Conservation (phyloP, 2,888 invertebrate genomes). For the Harpalus rubripes region DNA sequence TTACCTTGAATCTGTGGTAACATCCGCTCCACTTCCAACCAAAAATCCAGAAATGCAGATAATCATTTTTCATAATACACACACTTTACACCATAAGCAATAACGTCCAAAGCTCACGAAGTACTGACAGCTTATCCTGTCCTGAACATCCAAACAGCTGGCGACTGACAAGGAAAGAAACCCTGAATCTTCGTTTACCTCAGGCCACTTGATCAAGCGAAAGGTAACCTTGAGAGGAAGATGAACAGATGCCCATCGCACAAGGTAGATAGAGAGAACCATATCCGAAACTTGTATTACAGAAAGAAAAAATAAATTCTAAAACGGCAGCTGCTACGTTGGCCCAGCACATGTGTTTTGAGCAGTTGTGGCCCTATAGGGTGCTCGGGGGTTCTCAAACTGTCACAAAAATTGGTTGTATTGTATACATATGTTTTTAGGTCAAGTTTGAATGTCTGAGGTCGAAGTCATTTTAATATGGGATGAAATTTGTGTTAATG, state of each 20-base stretch:
- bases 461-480: too few relatives aligned
- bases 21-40: slow-evolving; percentile 75
- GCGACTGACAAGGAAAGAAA: slow-evolving; percentile 38
- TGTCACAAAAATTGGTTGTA: not conserved
- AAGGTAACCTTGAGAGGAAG: slow-evolving; percentile 55
- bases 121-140: slow-evolving; percentile 41
- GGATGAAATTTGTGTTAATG: too few relatives aligned
- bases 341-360: slow-evolving; percentile 38
- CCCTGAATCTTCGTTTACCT: slow-evolving; percentile 56
- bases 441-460: not conserved
- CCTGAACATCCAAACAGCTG: slow-evolving; percentile 45
- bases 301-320: slow-evolving; percentile 69
- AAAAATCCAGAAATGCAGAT: slow-evolving; percentile 82
- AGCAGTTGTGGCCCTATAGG: slow-evolving; percentile 24
- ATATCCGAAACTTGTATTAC: slow-evolving; percentile 60
- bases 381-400: slow-evolving; percentile 3
- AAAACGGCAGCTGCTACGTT: slow-evolving; percentile 69
- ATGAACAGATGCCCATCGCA: slow-evolving; percentile 28
- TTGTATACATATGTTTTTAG: slow-evolving; percentile 1
- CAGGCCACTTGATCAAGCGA: slow-evolving; percentile 60
- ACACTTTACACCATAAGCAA: slow-evolving; percentile 70
- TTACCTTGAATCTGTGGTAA: slow-evolving; percentile 73
- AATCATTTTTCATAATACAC: slow-evolving; percentile 77
- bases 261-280: slow-evolving; percentile 24
- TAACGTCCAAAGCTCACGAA: slow-evolving; percentile 2